Evolutionary conservation across 2,888 invertebrate genomes (phyloP), one percentile per base, ranked within the genome.

Genomic region (Platynereis dumerilii): DNA sequence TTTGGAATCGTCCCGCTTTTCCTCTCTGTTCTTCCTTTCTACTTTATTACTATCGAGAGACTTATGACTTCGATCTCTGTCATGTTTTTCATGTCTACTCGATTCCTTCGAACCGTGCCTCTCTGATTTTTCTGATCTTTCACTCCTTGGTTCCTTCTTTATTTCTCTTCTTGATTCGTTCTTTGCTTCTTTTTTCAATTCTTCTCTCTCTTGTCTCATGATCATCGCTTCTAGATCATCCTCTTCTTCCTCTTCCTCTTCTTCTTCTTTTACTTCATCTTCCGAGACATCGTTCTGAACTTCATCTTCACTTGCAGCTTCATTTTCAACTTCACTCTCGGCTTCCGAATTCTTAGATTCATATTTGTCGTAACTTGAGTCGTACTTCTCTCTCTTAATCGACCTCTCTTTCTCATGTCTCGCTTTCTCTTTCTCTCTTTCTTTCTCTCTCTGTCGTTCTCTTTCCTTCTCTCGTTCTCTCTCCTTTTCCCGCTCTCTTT

Each of bases 271-370:
- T 5, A 27, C 17, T 22, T 45, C 60, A 28, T 52, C 53, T 27
- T 34, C 29, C 60, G 53, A 52, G 42, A 29, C 22, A 34, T 45
- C 48, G 45, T 45, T 52, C 34, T 52, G 34, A n/a, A n/a, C n/a
- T 45, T 52, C 29, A 29, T 54, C 61, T 0, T 15, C 22, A 17
- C 22, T 7, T 1, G 10, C 61, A 15, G 55, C 24, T 39, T 27
- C 39, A 20, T 54, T 3, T 42, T 22, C 26, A 27, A 39, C 54
- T 20, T 2, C 22, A 17, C 39, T 3, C 3, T 22, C 10, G 20
- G 22, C 39, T 12, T 34, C 27, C 44, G 22, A 17, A 24, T 26
- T 17, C 24, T 42, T 29, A 24, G 42, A 39, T 7, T 20, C 39
- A 22, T 34, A 39, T 15, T 53, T 60, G 17, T 48, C 44, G n/a